Evolutionary conservation across 2,113 vertebrate genomes (phyloP).

Genomic region (Oryzias javanicus): DNA sequence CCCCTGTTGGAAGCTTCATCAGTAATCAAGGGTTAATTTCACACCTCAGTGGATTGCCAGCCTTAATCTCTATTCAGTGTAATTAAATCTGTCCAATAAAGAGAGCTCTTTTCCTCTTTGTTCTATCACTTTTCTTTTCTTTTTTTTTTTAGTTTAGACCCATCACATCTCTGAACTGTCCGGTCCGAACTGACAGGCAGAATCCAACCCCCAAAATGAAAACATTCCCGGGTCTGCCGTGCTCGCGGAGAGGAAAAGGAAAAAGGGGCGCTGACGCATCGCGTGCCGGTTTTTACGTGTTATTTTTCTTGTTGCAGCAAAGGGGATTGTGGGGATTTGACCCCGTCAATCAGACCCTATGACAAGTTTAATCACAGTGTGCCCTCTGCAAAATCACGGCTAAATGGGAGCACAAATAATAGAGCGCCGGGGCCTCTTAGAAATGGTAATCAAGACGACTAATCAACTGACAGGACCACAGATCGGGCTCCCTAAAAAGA

Average conservation of each 20-base stretch:
- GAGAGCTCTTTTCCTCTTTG: constrained; percentile 93
- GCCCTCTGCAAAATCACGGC: constrained; percentile 96
- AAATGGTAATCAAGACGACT: constrained; percentile 99
- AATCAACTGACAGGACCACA: constrained; percentile 98
- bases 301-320: constrained; percentile 81
- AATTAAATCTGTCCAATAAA: constrained; percentile 99
- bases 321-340: constrained; percentile 98
- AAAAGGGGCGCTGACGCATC: constrained; percentile 85
- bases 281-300: constrained; percentile 68
- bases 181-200: constrained; percentile 90
- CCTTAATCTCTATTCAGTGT: constrained; percentile 98
- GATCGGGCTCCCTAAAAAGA: constrained; percentile 86
- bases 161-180: constrained; percentile 96
- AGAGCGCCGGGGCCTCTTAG: constrained; percentile 95
- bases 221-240: constrained; percentile 87
- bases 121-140: constrained; percentile 78
- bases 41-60: constrained; percentile 95
- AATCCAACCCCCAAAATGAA: constrained; percentile 99
- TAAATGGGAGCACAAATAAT: constrained; percentile 99
- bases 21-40: constrained; percentile 99
- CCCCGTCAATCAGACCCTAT: constrained; percentile 97
- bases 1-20: constrained; percentile 71
- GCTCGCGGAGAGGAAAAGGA: constrained; percentile 79
- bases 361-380: constrained; percentile 99
- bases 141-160: constrained; percentile 84